Base-by-base conservation (phyloP, 2,113 vertebrate species). In the Sceloporus tristichus region DNA sequence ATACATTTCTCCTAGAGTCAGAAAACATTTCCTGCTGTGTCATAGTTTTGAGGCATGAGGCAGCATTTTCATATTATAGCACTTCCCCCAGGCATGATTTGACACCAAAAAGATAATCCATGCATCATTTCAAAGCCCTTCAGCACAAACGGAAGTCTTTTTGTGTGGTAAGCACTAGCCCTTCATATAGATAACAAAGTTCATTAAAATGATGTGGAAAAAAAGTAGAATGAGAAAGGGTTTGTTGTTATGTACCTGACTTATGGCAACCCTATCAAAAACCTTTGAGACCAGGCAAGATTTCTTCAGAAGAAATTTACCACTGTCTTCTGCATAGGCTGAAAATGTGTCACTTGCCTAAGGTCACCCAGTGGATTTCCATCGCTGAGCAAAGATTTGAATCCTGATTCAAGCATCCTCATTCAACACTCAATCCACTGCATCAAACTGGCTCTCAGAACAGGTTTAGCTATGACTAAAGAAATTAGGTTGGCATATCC, bases 21-120 rank as follows among this genome's bases (percentile, higher is more conserved):
- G 86, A 34, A 82, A 66, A 34, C n/a, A 19, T 11, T 83, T 77
- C 77, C 80, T 54, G 86, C 86, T 76, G 59, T 76, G 42, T 88
- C 86, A 83, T 48, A 38, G 71, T 53, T 82, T 77, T 27, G 66
- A 68, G 59, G 56, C 54, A 66, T 75, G 56, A 76, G 86, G 59
- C 71, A 76, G 79, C 79, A 65, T 48, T 21, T 66, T 19, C 29
- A 14, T 74, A 21, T 59, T 23, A 59, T 66, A 11, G 5, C 80
- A 68, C 13, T 77, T 82, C 53, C 42, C 42, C 71, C 19, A 56
- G 65, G 40, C 27, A 68, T 10, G 80, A 65, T 66, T 87, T 54
- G 56, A 42, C 19, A 76, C 10, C 53, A n/a, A 16, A 48, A 75
- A 77, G 80, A 27, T 27, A 23, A 82, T 76, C 86, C 10, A 5